A percentile compares a stretch with the other conserved stretches of the same genome.
These are phyloP conservation scores for Felis chaus DNA, from an alignment of 2,113 vertebrate genomes.

Conservation along the genomic window DNA sequence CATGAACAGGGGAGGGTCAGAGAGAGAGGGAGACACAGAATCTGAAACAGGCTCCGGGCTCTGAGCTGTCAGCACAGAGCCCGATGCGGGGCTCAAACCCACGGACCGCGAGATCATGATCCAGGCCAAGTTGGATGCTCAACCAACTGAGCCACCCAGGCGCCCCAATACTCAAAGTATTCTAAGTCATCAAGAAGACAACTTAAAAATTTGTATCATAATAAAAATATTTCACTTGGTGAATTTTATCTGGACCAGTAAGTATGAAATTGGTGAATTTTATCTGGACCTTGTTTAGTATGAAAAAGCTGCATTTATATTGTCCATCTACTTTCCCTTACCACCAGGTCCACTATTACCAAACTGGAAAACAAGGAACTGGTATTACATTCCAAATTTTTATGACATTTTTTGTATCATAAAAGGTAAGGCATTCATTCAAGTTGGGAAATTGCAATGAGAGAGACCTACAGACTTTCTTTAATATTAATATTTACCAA, in stretches of 20 bases:
- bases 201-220: neutral
- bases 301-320: neutral
- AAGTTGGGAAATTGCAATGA: neutral
- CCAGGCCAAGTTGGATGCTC: fast-evolving
- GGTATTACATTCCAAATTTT: neutral
- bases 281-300: neutral
- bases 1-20: no score
- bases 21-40: no score
- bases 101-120: no score
- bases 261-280: neutral
- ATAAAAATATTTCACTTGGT: neutral
- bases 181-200: neutral
- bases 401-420: neutral
- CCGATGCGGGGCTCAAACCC: no score
- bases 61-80: no score
- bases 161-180: neutral
- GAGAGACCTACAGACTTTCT: neutral
- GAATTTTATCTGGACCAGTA: neutral
- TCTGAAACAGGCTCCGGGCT: no score
- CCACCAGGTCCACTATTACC: neutral
- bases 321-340: neutral
- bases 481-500: neutral
- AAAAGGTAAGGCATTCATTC: neutral
- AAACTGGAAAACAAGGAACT: neutral
- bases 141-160: no score